Conservation (phyloP, 2,888 invertebrate species). For the Apomyelois bistriatella region DNA sequence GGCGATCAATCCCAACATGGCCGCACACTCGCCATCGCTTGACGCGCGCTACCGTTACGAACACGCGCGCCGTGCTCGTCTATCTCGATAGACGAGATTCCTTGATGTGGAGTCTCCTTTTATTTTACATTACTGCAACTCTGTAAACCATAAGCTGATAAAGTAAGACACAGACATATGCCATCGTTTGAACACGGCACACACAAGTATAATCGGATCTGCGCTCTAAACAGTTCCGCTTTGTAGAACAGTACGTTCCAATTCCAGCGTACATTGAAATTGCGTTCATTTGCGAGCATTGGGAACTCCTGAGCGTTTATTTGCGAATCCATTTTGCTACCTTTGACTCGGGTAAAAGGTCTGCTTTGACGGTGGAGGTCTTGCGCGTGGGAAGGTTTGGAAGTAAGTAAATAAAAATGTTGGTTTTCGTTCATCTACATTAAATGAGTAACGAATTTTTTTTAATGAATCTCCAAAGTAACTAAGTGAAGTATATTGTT, state of each 20-base stretch:
- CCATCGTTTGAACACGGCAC: not conserved
- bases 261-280: not conserved
- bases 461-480: too few species aligned
- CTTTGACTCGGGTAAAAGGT: not conserved
- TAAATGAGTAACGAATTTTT: too few species aligned
- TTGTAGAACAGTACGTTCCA: not conserved
- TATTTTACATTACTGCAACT: too few species aligned
- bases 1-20: too few species aligned
- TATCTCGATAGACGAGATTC: too few species aligned
- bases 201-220: not conserved
- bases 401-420: not conserved
- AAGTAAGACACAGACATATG: too few species aligned
- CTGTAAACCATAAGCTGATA: too few species aligned
- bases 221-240: not conserved
- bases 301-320: not conserved
- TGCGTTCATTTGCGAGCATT: not conserved
- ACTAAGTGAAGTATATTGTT: too few species aligned
- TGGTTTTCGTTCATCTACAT: not conserved
- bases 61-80: too few species aligned
- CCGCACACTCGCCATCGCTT: too few species aligned
- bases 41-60: too few species aligned
- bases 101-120: too few species aligned
- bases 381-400: not conserved
- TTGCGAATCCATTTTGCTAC: conserved; percentile 4
- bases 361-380: not conserved